Evolutionary conservation across 1,140 invertebrate species (phyloP), one percentile per base, ranked within the genome.

Genomic region (Nasonia vitripennis): DNA sequence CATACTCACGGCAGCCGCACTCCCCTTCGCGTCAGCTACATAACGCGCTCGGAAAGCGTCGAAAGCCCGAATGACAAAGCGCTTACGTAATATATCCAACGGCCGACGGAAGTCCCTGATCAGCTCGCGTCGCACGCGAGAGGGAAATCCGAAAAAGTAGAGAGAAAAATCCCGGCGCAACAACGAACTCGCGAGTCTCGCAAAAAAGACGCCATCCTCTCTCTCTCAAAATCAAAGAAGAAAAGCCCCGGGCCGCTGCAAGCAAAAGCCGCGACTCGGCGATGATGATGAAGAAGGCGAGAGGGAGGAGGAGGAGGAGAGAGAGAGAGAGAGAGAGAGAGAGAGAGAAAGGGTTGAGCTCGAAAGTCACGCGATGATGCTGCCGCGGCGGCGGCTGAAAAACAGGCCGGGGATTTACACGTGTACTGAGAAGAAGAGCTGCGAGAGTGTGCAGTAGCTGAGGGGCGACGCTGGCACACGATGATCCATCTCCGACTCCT

Each of bases 341-440:
- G 34, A 70, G 67, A 12, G 10, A 71, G 31, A 41, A 75, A 82
- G 71, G 70, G 37, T 81, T 82, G 71, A 77, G 73, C 71, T 51
- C 67, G 68, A 79, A 48, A 85, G 83, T 85, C 78, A 85, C 83
- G 83, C 83, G 83, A 85, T 85, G 78, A 75, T 81, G 68, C 67
- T 75, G 34, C 20, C 51, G 81, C 27, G 23, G 48, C 71, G 31
- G 71, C 27, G 12, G 48, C 81, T 51, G 62, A 67, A 81, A 77
- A 81, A 62, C 51, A 68, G 73, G 71, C 37, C 37, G 23, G 73
- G 34, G 79, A 81, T 85, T 85, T 85, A 85, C 73, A 85, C 78
- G 78, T 81, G 83, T 85, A 80, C 45, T 12, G 9, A 51, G 75
- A 27, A 41, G 67, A 71, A n/a, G 41, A 41, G 67, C 27, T 27